Conservation (phyloP, 1,140 invertebrate genomes). For the Octopus sinensis region DNA sequence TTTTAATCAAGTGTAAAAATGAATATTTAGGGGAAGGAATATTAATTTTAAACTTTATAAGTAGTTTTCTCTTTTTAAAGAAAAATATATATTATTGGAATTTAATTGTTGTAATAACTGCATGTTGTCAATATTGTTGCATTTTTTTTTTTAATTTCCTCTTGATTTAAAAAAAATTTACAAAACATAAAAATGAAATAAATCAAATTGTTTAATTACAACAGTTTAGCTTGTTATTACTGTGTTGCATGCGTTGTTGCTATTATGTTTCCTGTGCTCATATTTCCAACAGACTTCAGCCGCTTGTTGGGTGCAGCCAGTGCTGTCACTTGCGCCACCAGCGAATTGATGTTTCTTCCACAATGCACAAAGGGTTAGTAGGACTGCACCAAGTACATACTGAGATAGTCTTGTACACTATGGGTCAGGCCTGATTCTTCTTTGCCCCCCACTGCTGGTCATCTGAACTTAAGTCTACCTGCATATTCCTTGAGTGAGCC, state of each 20-base stretch:
- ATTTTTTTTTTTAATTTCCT: neutral
- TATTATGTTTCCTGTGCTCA: constrained; percentile 7
- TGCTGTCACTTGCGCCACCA: constrained; percentile 10
- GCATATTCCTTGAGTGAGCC: constrained; percentile 6
- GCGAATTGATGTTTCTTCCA: neutral
- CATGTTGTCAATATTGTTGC: constrained; percentile 7
- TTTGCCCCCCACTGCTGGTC: constrained; percentile 9
- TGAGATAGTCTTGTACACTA: neutral
- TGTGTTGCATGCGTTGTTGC: constrained; percentile 7
- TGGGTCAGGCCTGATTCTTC: constrained; percentile 8
- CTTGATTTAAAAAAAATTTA: neutral
- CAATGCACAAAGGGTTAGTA: constrained; percentile 13
- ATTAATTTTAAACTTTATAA: too few species aligned
- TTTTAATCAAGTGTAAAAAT: too few species aligned
- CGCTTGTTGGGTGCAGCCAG: constrained; percentile 3
- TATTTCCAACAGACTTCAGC: constrained; percentile 13
- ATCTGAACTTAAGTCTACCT: constrained; percentile 9
- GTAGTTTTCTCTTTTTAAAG: too few species aligned
- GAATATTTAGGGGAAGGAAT: too few species aligned
- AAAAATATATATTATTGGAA: too few species aligned
- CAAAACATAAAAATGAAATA: too few species aligned
- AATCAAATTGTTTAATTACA: neutral
- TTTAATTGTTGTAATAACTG: neutral
- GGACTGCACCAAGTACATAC: constrained; percentile 5
- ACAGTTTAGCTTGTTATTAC: constrained; percentile 3